Base-by-base conservation (phyloP, 1,140 invertebrate genomes). In the Diachasma alloeum region DNA sequence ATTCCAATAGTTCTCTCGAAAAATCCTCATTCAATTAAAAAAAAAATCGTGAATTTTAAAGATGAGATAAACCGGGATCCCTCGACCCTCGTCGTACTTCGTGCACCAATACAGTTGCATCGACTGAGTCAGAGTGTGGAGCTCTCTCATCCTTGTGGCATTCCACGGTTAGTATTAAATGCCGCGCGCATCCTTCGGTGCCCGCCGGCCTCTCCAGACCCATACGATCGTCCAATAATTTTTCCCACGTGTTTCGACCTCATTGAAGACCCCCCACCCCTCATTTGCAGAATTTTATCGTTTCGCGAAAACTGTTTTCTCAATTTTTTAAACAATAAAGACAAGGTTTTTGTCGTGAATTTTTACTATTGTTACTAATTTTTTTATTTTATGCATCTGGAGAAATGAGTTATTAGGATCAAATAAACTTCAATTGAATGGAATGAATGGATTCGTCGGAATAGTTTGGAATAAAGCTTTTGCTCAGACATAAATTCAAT, bases 81-180 rank as follows among this genome's bases (percentile, higher is more conserved):
- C 48, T 46, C 44, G 44, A 46, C 44, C 44, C 44, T 46, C 44
- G 9, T 46, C 44, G 11, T n/a, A 46, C n/a, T n/a, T n/a, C n/a
- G n/a, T n/a, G n/a, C n/a, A n/a, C 44, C n/a, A 46, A 2, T 46
- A 46, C 44, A 46, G 4, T 53, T 17, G 48, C n/a, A 53, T 53
- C 6, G 19, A n/a, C 9, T 13, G 59, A 63, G 59, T 11, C 17
- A 26, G 24, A 26, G 24, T 31, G 24, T 31, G 24, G 19, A 31
- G 59, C 59, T 31, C 10, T 63, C 59, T 63, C 59, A 31, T 63
- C 59, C 59, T 63, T 15, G 59, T 63, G 24, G 59, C 59, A 63
- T 63, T 63, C 59, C 59, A 63, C 59, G 22, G 48, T 53, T 19
- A 17, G 59, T 26, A 63, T 63, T 63, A 63, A 63, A 63, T 63